These are phyloP conservation scores for Leistus spinibarbis DNA, from an alignment of 2,888 invertebrate genomes.

Conservation along the genomic window DNA sequence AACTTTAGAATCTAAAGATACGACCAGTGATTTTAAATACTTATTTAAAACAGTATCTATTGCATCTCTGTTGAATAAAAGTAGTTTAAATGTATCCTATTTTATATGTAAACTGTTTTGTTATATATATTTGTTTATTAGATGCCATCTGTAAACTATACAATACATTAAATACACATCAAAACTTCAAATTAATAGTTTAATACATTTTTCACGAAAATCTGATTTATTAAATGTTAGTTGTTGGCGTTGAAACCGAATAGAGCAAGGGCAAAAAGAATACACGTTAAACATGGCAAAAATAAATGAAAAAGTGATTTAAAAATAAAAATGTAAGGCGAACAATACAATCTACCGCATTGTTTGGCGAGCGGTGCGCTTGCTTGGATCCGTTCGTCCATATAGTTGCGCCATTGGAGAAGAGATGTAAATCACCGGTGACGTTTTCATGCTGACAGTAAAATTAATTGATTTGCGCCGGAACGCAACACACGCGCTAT, in stretches of 20 bases:
- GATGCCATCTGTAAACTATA: too few species aligned
- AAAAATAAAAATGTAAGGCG: not conserved
- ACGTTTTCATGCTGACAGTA: slow-evolving; percentile 39
- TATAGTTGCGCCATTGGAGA: slow-evolving; percentile 29
- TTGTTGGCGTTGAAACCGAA: too few species aligned
- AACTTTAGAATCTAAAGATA: not conserved
- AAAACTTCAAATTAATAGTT: too few species aligned
- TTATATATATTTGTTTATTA: too few species aligned
- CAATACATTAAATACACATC: too few species aligned
- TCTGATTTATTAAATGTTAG: too few species aligned
- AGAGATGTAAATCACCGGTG: slow-evolving; percentile 36
- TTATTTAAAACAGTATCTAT: not conserved
- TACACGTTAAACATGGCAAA: not conserved
- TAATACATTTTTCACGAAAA: too few species aligned
- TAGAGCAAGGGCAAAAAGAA: not conserved
- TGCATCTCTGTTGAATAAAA: not conserved
- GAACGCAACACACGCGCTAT: slow-evolving; percentile 24
- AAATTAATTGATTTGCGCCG: slow-evolving; percentile 37
- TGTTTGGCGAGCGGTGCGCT: not conserved
- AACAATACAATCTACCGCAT: slow-evolving; percentile 22
- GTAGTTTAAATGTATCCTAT: not conserved
- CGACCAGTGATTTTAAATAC: not conserved
- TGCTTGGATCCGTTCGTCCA: not conserved
- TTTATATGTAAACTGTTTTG: too few species aligned
- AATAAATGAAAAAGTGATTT: not conserved